Base-by-base conservation (phyloP, 2,888 invertebrate species). In the Slavum lentiscoides region DNA sequence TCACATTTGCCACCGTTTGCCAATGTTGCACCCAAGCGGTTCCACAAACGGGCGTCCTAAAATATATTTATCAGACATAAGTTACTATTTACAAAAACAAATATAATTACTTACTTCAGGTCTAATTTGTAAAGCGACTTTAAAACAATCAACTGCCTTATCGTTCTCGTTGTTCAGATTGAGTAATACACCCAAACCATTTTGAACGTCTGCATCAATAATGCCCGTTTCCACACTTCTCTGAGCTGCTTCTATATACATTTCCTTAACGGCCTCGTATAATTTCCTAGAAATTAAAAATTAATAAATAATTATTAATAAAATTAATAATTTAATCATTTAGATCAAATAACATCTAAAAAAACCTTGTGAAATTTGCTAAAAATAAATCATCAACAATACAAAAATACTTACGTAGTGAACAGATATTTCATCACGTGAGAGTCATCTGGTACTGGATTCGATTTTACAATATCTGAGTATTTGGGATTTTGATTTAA, bases 71-170 rank as follows among this genome's bases (percentile, higher is more conserved):
- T 21, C 21, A 59, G 21, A n/a, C 21, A 59, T 59, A 11, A 61
- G 15, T 21, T 17, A 39, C 17, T 15, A 9, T 17, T 72, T 43
- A 59, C 19, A 55, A 8, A 39, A 55, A 39, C 17, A 21, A 58
- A 55, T 49, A 68, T 37, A 43, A 55, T 62, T 39, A 67, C 43
- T 73, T 86, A 92, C 92, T 84, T 92, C 88, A n/a, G 91, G 92
- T 85, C 91, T 90, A 19, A 93, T 92, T 87, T 93, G 92, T 19
- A 99, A 87, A 0, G 98, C 98, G 62, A 96, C 91, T 85, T 91
- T 91, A 86, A 98, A 97, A 87, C 98, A 99, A 87, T 99, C 98
- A 0, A 94, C 94, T 19, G 99, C 99, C 88, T 97, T 96, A 84
- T 96, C 94, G 87, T 94, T 97, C 86, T 99, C 97, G 37, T 93